phyloP scores from a whole-genome alignment of 2,113 vertebrate genomes.

The Datnioides undecimradiatus region DNA sequence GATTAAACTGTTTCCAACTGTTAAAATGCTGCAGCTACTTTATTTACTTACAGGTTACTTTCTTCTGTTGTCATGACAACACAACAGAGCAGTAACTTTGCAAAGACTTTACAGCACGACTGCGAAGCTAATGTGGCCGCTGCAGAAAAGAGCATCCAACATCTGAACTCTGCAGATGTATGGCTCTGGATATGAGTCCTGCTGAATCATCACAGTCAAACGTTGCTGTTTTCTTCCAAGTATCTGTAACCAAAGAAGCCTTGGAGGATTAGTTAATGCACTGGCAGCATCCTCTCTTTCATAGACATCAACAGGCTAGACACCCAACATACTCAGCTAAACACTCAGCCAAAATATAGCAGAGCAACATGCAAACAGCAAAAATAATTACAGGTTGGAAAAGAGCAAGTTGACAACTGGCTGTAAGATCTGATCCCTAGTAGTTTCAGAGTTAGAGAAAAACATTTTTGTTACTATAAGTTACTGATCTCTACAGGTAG shows the following conservation, averaged over 20 bases:
- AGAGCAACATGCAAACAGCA: slow-evolving; percentile 21
- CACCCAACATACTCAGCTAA: slow-evolving; percentile 34
- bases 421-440: background rate
- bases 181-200: background rate
- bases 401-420: background rate
- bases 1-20: background rate
- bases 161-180: background rate
- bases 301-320: slow-evolving; percentile 14
- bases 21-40: background rate
- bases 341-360: slow-evolving; percentile 26
- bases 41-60: too few relatives aligned
- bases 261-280: slow-evolving; percentile 67
- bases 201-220: slow-evolving; percentile 59
- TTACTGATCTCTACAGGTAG: too few relatives aligned
- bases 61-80: background rate
- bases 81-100: background rate
- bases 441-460: background rate
- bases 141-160: background rate
- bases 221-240: slow-evolving; percentile 41
- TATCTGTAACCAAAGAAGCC: slow-evolving; percentile 65
- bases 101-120: background rate
- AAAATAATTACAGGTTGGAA: background rate
- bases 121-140: background rate
- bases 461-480: too few relatives aligned
- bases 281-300: slow-evolving; percentile 52